These are phyloP conservation scores for Aphidius colemani DNA, from an alignment of 2,888 invertebrate genomes.

Conservation along the genomic window DNA sequence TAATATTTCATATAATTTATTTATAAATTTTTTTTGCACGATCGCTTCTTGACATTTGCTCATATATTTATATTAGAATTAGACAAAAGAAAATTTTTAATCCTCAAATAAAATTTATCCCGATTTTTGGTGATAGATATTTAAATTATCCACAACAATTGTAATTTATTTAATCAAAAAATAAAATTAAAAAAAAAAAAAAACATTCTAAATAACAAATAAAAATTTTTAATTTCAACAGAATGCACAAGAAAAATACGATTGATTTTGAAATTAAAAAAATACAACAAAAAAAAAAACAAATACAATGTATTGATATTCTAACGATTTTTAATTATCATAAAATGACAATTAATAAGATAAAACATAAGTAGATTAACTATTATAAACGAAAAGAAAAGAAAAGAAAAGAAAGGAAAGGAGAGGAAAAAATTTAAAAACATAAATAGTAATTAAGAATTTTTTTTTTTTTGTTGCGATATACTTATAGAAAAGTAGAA, in stretches of 20 bases:
- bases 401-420: no score
- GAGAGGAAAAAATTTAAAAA: slow-evolving; percentile 8
- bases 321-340: slow-evolving; percentile 37
- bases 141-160: no score
- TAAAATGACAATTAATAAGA: slow-evolving; percentile 1
- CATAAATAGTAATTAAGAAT: background rate
- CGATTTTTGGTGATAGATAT: slow-evolving; percentile 26
- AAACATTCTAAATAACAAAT: slow-evolving; percentile 20
- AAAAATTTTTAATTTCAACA: no score
- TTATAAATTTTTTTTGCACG: slow-evolving; percentile 24
- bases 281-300: slow-evolving; percentile 39
- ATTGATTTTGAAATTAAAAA: slow-evolving; percentile 21
- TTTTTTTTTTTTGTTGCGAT: background rate
- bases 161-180: slow-evolving; percentile 18
- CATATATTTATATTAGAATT: slow-evolving; percentile 24
- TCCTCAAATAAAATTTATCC: slow-evolving; percentile 6
- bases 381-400: slow-evolving; percentile 30
- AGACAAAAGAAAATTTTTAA: slow-evolving; percentile 21
- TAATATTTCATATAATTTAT: slow-evolving; percentile 11
- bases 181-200: slow-evolving; percentile 17
- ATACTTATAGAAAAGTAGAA: background rate
- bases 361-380: background rate
- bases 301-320: slow-evolving; percentile 32
- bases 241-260: background rate
- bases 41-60: slow-evolving; percentile 30